Percentiles rank a stretch among this genome's conserved stretches.
phyloP scores from a whole-genome alignment of 2,888 invertebrate genomes.

The Caenorhabditis japonica region DNA sequence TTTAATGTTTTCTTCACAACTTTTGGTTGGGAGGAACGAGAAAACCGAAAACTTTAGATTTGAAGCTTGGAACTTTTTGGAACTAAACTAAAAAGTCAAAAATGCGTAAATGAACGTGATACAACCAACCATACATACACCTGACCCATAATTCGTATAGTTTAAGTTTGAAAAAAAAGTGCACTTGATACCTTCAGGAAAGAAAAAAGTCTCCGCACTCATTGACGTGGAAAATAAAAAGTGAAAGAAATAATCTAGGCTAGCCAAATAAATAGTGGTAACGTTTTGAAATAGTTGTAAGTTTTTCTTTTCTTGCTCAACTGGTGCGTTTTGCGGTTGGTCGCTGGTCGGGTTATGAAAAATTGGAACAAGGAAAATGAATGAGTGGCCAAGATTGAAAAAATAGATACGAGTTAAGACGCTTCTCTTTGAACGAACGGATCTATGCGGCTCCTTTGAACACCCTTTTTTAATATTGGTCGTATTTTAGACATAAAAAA shows the following conservation, averaged over 20 bases:
- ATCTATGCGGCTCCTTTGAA: slow-evolving; percentile 15
- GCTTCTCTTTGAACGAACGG: no score
- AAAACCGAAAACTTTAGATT: background rate
- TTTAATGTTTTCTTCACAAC: background rate
- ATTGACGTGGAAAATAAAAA: slow-evolving; percentile 17
- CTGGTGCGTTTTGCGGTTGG: slow-evolving; percentile 19
- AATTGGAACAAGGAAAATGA: slow-evolving; percentile 50
- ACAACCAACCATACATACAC: no score
- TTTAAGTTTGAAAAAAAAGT: no score
- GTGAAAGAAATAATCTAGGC: slow-evolving; percentile 29
- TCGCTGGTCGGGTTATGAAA: slow-evolving; percentile 38
- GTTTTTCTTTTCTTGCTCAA: no score
- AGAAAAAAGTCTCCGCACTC: slow-evolving; percentile 39
- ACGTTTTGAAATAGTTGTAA: no score
- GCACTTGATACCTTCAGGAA: slow-evolving; percentile 41
- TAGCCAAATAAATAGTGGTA: slow-evolving; percentile 38
- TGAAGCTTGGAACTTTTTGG: slow-evolving; percentile 1
- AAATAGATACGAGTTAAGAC: slow-evolving; percentile 27
- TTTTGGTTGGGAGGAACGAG: background rate
- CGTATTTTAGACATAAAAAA: background rate
- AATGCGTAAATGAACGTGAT: background rate
- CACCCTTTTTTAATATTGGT: slow-evolving; percentile 24
- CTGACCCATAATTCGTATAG: slow-evolving; percentile 22
- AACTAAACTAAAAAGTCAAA: slow-evolving; percentile 4
- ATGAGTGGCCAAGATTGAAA: slow-evolving; percentile 35